Percentiles rank a stretch among this genome's conserved stretches.
Conservation (phyloP, 1,140 invertebrate genomes). For the Melipona quadrifasciata region DNA sequence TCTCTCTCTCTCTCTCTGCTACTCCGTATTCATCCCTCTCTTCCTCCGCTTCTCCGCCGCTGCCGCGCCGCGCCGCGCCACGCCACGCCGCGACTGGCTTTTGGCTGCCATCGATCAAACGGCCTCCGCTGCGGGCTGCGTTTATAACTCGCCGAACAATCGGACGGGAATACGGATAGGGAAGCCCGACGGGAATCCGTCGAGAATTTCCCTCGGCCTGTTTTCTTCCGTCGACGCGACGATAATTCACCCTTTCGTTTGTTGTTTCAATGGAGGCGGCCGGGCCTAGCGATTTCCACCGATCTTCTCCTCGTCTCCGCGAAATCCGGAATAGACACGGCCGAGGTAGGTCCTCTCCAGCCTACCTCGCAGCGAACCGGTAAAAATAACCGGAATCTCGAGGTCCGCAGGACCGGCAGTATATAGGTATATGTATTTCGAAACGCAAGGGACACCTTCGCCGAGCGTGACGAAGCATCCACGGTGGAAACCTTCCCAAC, state of each 20-base stretch:
- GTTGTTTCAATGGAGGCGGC: conserved; percentile 37
- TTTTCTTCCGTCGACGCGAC: conserved; percentile 50
- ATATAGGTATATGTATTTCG: background rate
- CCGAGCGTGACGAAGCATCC: background rate
- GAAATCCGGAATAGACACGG: conserved; percentile 9
- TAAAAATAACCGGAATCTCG: conserved; percentile 25
- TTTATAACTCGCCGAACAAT: conserved; percentile 50
- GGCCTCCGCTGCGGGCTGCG: conserved; percentile 45
- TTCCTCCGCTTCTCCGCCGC: background rate
- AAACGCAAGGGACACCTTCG: background rate
- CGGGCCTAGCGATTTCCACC: conserved; percentile 14
- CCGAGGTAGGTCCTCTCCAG: background rate
- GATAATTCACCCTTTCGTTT: conserved; percentile 49
- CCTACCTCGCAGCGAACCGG: background rate
- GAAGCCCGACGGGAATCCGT: conserved; percentile 13
- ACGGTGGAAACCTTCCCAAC: background rate
- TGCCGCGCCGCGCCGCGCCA: background rate
- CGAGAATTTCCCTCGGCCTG: conserved; percentile 48
- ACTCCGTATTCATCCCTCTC: background rate
- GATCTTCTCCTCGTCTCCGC: background rate
- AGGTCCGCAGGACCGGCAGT: background rate
- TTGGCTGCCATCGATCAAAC: conserved; percentile 56
- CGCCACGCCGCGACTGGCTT: conserved; percentile 34
- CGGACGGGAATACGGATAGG: conserved; percentile 36
- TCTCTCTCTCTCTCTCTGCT: background rate